Evolutionary conservation across 2,797 vertebrate genomes (phyloP), one percentile per base, ranked within the genome.

Genomic region (Sylvia borin): DNA sequence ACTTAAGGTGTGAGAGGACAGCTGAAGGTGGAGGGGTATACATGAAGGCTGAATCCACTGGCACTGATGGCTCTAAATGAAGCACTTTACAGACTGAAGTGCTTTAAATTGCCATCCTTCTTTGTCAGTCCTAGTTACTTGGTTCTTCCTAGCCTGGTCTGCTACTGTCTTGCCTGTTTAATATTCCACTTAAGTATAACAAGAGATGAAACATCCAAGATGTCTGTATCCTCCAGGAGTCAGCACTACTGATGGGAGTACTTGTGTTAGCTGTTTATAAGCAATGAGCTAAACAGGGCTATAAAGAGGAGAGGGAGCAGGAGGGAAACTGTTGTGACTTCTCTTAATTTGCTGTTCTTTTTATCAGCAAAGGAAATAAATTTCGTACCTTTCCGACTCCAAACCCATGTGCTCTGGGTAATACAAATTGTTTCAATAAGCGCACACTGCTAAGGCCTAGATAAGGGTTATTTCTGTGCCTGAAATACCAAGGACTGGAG

Each of bases 181-280:
- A 77, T 88, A 95, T 96, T 97, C 97, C 62, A 55, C 64, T 96
- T 83, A 72, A 88, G 73, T 93, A 74, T 95, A 96, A 89, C 61
- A 77, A 90, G 94, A 92, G 91, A 84, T 83, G 82, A 97, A 96
- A 85, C 71, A 84, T 80, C 81, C 91, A 92, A 86, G 78, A 91
- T 91, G 81, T 61, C 43, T 76, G 48, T 83, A 74, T 97, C 84
- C 67, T 97, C 73, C 79, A 92, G 62, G 76, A 93, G 82, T 93
- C 88, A 83, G 88, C 51, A 67, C 85, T 67, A 47, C 58, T 88
- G 86, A 91, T 78, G 82, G 91, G 79, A 85, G 74, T 84, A 74
- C 60, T 91, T 92, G 76, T 78, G 75, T 93, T 96, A 58, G 54
- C 78, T 71, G 43, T 93, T 68, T 50, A 67, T 71, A 91, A 62